These are phyloP conservation scores for Fragum whitleyi DNA, from an alignment of 2,888 invertebrate genomes.

Conservation along the genomic window DNA sequence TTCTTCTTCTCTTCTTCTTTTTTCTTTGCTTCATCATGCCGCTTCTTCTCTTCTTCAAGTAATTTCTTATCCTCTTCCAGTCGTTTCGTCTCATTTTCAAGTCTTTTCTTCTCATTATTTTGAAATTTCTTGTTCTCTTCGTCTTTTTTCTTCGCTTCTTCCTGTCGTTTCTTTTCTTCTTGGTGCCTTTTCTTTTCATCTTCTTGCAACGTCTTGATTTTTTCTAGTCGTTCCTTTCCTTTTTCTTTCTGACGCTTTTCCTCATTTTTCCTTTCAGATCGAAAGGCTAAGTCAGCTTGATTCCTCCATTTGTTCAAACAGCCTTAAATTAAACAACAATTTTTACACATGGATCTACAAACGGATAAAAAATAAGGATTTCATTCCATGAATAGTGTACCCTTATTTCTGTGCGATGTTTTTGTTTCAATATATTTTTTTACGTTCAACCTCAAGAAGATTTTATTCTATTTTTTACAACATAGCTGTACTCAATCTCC, in stretches of 20 bases:
- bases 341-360: too few species aligned
- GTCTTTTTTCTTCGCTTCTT: neutral
- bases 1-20: neutral
- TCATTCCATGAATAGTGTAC: too few species aligned
- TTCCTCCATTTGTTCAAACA: neutral
- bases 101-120: neutral
- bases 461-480: too few species aligned
- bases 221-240: neutral
- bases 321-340: neutral
- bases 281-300: neutral
- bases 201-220: neutral
- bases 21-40: neutral
- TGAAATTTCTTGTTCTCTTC: neutral
- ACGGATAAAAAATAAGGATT: too few species aligned
- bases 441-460: too few species aligned
- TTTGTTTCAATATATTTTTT: too few species aligned
- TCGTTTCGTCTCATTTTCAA: neutral
- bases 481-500: too few species aligned
- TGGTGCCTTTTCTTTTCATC: neutral
- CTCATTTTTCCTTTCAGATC: neutral
- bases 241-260: neutral
- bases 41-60: neutral
- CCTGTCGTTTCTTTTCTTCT: neutral
- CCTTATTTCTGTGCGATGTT: too few species aligned
- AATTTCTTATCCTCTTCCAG: neutral